Evolutionary conservation across 2,797 vertebrate species (phyloP).

Genomic region (Manis javanica): DNA sequence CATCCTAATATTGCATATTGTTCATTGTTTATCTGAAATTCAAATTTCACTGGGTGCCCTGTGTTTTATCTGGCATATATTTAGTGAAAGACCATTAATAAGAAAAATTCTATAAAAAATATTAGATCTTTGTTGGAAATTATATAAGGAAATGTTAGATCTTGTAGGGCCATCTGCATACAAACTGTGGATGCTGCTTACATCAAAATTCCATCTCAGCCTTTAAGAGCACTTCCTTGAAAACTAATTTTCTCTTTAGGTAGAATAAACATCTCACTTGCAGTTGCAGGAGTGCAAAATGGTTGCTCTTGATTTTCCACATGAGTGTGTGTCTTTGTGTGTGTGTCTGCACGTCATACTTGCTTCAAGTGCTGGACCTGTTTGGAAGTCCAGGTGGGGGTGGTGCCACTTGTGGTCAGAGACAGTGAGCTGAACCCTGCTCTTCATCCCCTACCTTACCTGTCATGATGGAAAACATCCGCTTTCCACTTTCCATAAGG

Average conservation of each 20-base stretch:
- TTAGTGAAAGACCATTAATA: slow-evolving; percentile 77
- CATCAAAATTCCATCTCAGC: not conserved
- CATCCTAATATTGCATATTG: not conserved
- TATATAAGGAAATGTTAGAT: slow-evolving; percentile 77
- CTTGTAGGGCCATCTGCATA: not conserved
- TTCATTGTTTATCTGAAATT: not conserved
- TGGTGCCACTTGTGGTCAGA: not conserved
- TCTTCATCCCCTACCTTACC: not conserved
- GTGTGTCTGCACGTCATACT: not conserved
- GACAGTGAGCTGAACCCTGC: not conserved
- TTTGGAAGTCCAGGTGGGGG: not conserved
- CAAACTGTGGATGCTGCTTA: not conserved
- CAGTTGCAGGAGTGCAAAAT: not conserved
- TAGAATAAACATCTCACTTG: not conserved
- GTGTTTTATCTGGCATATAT: slow-evolving; percentile 46
- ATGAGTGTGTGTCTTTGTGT: not conserved
- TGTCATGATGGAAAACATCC: not conserved
- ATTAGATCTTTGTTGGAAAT: slow-evolving; percentile 74
- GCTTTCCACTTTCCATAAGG: slow-evolving; percentile 44
- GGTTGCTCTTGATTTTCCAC: not conserved
- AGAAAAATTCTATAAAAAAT: slow-evolving; percentile 77
- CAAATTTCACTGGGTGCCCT: not conserved
- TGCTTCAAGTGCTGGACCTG: not conserved
- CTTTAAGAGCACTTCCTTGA: not conserved
- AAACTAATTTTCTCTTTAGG: not conserved